Percentiles rank a stretch among this genome's conserved stretches.
These are phyloP conservation scores for Cyclophora albipunctata DNA, from an alignment of 2,888 invertebrate genomes.

Conservation along the genomic window DNA sequence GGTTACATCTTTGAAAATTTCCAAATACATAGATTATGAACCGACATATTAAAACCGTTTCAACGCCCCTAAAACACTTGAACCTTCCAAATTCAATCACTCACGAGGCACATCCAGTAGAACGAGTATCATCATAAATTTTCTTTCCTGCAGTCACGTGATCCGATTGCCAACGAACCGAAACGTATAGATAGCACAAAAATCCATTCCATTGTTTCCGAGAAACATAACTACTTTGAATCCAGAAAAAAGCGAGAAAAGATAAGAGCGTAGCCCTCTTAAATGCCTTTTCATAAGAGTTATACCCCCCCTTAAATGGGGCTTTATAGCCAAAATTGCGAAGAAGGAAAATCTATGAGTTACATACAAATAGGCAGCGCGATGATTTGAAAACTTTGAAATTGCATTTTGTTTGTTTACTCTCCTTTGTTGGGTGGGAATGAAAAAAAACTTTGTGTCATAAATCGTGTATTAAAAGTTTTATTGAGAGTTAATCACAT, in stretches of 20 bases:
- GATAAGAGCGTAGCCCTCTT: background rate
- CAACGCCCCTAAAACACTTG: too few relatives aligned
- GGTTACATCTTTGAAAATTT: too few relatives aligned
- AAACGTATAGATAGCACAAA: background rate
- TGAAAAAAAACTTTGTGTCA: too few relatives aligned
- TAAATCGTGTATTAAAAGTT: too few relatives aligned
- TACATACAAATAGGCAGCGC: conserved; percentile 11
- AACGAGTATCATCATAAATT: too few relatives aligned
- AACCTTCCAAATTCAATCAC: too few relatives aligned
- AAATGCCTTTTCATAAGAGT: conserved; percentile 8
- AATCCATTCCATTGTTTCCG: conserved; percentile 8
- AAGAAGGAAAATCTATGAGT: conserved; percentile 14
- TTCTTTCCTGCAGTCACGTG: background rate
- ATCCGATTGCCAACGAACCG: background rate
- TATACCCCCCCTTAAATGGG: conserved; percentile 16
- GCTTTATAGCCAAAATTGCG: conserved; percentile 18
- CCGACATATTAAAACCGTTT: too few relatives aligned
- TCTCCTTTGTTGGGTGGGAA: too few relatives aligned
- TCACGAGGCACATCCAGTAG: too few relatives aligned
- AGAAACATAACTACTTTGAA: conserved; percentile 18
- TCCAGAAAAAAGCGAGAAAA: conserved; percentile 16
- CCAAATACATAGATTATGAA: too few relatives aligned
- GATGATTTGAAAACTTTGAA: background rate
- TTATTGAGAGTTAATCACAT: too few relatives aligned
- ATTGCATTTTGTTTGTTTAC: background rate